Base-by-base conservation (phyloP, 2,888 invertebrate genomes). In the Trichacis sp. region DNA sequence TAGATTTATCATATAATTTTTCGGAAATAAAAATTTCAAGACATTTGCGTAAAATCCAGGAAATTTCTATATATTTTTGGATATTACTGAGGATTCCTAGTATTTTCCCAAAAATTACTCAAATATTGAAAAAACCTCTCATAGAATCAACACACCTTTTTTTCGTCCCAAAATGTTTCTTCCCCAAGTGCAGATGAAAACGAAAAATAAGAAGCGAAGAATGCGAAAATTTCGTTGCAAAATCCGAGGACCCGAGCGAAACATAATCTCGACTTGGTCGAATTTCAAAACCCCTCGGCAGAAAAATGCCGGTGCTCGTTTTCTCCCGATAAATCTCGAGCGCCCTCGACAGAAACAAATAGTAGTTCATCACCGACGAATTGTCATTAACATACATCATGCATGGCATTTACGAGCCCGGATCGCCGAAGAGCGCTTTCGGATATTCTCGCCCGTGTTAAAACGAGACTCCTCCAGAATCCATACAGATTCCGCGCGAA, bases 381-480 rank as follows among this genome's bases (percentile, higher is more conserved):
- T 61, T 55, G 65, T 66, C 65, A 58, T 66, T 58, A 66, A 66
- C 58, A 66, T 66, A 58, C 58, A 62, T 62, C 61, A 62, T 62
- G 66, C 61, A 66, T 66, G 66, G 58, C 66, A 62, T 61, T 66
- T 66, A 66, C 58, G 51, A 58, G 52, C 59, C 55, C 55, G 50
- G 48, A 58, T 62, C 59, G 42, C 40, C 52, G 48, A 45, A 64
- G 45, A 40, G 40, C 52, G 53, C 57, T 64, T 65, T 64, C 64
- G 49, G 53, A 60, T 45, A 20, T 47, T 53, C 46, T 43, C 51
- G 47, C 42, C 15, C 40, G 18, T 55, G 48, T 64, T 43, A 38
- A 30, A 64, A 64, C 55, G 60, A 64, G 49, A 47, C 56, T 50
- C 52, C 54, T 58, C 52, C 47, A 56, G 52, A 49, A 64, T 64